phyloP scores from a whole-genome alignment of 2,888 invertebrate species.

The Oasisia sp. region DNA sequence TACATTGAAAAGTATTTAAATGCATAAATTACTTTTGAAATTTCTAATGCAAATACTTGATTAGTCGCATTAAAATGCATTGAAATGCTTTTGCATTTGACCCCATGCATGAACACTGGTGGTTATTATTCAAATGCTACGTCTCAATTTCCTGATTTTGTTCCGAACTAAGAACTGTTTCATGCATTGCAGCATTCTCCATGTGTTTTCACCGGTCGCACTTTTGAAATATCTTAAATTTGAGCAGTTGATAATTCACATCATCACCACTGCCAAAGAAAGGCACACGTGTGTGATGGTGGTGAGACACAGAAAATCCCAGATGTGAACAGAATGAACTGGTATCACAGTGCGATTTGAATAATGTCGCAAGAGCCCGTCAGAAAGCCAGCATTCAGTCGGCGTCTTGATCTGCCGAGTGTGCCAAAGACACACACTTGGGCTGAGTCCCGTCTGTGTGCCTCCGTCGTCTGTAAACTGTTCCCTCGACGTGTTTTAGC shows the following conservation, averaged over 20 bases:
- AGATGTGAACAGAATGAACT: not conserved
- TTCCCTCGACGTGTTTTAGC: not conserved
- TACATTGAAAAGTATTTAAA: too few relatives aligned
- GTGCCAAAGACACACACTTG: too few relatives aligned
- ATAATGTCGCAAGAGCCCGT: not conserved
- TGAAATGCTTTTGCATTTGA: too few relatives aligned
- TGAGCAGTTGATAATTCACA: not conserved
- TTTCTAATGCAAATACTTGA: too few relatives aligned
- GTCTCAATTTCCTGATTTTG: not conserved
- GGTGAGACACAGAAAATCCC: not conserved
- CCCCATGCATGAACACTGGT: too few relatives aligned
- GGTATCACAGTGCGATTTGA: too few relatives aligned
- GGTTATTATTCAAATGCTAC: too few relatives aligned
- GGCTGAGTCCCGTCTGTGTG: too few relatives aligned
- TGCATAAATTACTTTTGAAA: too few relatives aligned
- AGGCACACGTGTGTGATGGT: not conserved
- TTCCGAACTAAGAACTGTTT: not conserved
- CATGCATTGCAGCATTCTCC: not conserved
- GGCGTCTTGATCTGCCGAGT: not conserved
- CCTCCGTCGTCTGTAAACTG: not conserved
- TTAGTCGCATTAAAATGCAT: too few relatives aligned
- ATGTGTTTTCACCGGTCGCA: not conserved
- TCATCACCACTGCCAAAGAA: not conserved
- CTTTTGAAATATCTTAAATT: not conserved
- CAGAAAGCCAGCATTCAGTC: not conserved